Evolutionary conservation across 2,113 vertebrate species (phyloP), one percentile per base, ranked within the genome.

Genomic region (Paradoxurus hermaphroditus): DNA sequence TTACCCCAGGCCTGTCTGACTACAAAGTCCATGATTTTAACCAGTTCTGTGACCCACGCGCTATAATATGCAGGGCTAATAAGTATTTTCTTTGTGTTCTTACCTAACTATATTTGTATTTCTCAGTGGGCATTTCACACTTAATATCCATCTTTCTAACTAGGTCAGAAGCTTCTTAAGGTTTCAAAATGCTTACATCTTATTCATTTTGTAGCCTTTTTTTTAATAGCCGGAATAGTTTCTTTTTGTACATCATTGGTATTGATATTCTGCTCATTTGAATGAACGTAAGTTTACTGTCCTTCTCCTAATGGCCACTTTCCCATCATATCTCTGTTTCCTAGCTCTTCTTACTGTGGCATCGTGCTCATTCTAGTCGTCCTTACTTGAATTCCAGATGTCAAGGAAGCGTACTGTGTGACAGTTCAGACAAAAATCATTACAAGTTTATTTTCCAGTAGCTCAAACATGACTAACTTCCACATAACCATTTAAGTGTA

Each of bases 401-500:
- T 34, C 44, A 90, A 65, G 91, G 53, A 86, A 41, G 27, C 19
- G 21, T 87, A 23, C 14, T 70, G 23, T 29, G 21, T 41, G 92
- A 68, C 84, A 67, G n/a, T 29, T 73, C 83, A 97, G 94, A 98
- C 73, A 59, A 81, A 81, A 95, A 90, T 94, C 95, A 97, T 95
- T 82, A 86, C 79, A 73, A 27, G 82, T 73, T 39, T 73, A 67
- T 96, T 96, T 97, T 73, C 12, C 81, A 73, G 72, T 73, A 73
- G 90, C 84, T 84, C 78, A 53, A 63, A 1, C 56, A 92, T 97
- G 97, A 97, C 90, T 97, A 87, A 98, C 95, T 73, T 49, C 75
- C 46, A 56, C 82, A 41, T 36, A 78, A 90, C 79, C 39, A 5
- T 15, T 79, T 86, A 81, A 95, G 46, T 88, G 88, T 96, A 73